Percentiles rank a stretch among this genome's conserved stretches.
phyloP scores from a whole-genome alignment of 2,797 vertebrate species.

The Sebastes taczanowskii region DNA sequence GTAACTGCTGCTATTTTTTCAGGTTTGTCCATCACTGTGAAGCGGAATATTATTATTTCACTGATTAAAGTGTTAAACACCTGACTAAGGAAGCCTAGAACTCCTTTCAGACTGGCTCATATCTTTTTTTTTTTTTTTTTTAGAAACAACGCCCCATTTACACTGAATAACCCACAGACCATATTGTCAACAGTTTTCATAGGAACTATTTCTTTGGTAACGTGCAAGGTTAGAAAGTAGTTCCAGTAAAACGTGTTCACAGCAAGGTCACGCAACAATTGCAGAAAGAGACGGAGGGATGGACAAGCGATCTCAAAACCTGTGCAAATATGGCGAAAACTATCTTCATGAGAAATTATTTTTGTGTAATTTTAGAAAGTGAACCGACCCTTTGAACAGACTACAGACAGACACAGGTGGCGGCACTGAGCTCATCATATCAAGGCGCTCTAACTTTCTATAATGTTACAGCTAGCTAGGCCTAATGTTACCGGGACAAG shows the following conservation, averaged over 20 bases:
- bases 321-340: neutral
- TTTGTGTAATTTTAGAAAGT: neutral
- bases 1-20: neutral
- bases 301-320: neutral
- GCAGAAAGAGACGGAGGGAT: too few relatives aligned
- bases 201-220: neutral
- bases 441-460: neutral
- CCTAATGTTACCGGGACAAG: too few relatives aligned
- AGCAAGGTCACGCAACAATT: neutral
- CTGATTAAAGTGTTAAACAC: neutral
- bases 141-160: too few relatives aligned
- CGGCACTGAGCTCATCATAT: neutral
- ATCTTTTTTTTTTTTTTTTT: too few relatives aligned
- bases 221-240: neutral
- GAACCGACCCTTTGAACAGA: neutral
- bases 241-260: neutral
- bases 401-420: neutral
- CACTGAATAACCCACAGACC: too few relatives aligned
- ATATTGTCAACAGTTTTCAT: neutral
- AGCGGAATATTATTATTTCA: neutral
- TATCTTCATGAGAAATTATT: neutral
- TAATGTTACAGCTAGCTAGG: too few relatives aligned
- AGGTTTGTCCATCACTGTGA: neutral
- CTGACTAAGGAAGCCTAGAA: too few relatives aligned
- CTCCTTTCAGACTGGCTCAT: neutral